Conservation (phyloP, 2,797 vertebrate species). For the Triplophysa yarkandensis region DNA sequence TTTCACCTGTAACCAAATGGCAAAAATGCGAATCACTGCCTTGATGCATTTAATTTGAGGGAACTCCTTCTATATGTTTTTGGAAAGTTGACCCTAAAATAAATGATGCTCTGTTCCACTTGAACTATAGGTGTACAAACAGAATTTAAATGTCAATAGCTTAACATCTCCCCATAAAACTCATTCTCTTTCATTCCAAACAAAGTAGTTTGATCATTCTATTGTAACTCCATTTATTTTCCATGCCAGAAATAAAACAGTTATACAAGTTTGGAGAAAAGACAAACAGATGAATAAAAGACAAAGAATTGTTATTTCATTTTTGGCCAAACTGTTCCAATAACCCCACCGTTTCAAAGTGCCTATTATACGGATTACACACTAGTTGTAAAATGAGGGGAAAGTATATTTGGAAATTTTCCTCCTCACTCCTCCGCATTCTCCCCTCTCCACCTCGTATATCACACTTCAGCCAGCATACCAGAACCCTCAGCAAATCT, state of each 20-base stretch:
- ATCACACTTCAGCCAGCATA: constrained; percentile 29
- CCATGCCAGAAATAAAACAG: background rate
- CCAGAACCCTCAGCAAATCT: constrained; percentile 32
- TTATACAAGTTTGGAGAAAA: background rate
- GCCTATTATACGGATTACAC: background rate
- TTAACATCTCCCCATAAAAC: background rate
- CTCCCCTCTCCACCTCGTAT: constrained; percentile 10
- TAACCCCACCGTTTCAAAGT: background rate
- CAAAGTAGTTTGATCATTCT: background rate
- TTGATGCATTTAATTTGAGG: background rate
- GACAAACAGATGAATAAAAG: background rate
- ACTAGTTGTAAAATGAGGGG: constrained; percentile 1
- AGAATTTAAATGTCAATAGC: background rate
- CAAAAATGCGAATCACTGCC: constrained; percentile 9
- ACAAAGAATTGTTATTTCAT: background rate
- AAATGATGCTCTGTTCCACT: no score
- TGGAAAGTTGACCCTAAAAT: background rate
- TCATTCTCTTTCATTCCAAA: background rate
- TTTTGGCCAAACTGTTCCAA: background rate
- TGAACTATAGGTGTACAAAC: background rate
- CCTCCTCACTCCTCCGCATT: background rate
- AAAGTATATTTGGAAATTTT: constrained; percentile 31
- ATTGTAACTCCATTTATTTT: background rate
- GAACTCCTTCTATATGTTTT: background rate
- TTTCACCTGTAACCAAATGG: background rate